Evolutionary conservation across 2,113 vertebrate genomes (phyloP).

Genomic region (Alectura lathami): DNA sequence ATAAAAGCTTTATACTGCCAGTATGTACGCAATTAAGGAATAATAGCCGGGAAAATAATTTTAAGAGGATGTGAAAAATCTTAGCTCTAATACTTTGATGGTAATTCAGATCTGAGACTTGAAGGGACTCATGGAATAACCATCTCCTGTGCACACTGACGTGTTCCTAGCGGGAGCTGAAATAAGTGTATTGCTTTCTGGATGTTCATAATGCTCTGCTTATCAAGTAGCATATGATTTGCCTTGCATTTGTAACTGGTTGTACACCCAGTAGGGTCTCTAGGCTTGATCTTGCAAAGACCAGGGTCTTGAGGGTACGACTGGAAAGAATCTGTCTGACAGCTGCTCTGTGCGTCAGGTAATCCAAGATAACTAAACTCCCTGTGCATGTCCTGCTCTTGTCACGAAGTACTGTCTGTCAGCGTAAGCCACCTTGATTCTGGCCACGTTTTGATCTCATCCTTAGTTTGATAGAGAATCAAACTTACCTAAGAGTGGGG

Average conservation of each 20-base stretch:
- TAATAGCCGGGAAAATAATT: background rate
- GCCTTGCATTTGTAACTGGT: background rate
- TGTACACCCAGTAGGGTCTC: background rate
- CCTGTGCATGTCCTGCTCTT: background rate
- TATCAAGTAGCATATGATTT: background rate
- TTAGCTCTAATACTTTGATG: background rate
- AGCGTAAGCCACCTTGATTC: background rate
- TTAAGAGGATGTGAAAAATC: background rate
- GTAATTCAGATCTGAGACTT: background rate
- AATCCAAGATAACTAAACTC: background rate
- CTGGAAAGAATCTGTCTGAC: background rate
- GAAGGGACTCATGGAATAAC: background rate
- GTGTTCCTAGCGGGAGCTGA: background rate
- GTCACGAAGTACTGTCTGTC: fast-evolving
- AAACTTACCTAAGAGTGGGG: background rate
- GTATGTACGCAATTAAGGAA: background rate
- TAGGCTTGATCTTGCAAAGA: background rate
- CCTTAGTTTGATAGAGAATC: background rate
- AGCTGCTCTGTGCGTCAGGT: background rate
- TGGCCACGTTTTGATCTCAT: background rate
- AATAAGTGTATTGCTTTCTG: background rate
- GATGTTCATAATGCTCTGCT: background rate
- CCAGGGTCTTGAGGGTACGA: background rate
- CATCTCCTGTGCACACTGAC: background rate
- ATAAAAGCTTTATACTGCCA: background rate